A percentile compares a stretch with the other conserved stretches of the same genome.
Evolutionary conservation across 2,797 vertebrate genomes (phyloP).

Genomic region (Acipenser transmontanus): DNA sequence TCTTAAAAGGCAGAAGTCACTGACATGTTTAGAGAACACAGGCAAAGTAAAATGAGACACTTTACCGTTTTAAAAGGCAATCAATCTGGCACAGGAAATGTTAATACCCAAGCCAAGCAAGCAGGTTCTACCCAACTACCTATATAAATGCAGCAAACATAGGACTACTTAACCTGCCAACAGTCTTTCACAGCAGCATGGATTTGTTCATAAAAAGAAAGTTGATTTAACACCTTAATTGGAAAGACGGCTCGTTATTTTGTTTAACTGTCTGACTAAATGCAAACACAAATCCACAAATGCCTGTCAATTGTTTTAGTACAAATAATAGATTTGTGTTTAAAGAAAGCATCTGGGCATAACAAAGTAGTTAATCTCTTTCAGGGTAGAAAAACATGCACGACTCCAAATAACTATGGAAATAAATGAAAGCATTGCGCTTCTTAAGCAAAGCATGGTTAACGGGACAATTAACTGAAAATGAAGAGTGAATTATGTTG

Average conservation of each 20-base stretch:
- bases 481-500: slow-evolving; percentile 10
- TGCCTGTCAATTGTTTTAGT: background rate
- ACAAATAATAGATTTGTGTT: background rate
- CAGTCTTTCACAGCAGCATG: background rate
- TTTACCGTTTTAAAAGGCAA: no score
- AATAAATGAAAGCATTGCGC: slow-evolving; percentile 9
- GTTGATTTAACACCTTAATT: background rate
- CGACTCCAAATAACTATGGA: background rate
- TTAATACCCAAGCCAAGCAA: no score
- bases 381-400: background rate
- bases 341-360: background rate
- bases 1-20: no score
- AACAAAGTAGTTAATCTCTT: background rate
- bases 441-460: slow-evolving; percentile 6
- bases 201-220: background rate
- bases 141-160: background rate
- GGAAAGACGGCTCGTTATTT: background rate
- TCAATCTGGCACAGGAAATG: no score
- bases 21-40: no score
- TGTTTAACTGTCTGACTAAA: background rate
- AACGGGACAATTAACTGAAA: slow-evolving; percentile 14
- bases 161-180: background rate
- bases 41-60: no score
- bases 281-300: background rate
- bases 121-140: no score